These are phyloP conservation scores for Pipistrellus pipistrellus DNA, from an alignment of 2,797 vertebrate species.

Conservation along the genomic window DNA sequence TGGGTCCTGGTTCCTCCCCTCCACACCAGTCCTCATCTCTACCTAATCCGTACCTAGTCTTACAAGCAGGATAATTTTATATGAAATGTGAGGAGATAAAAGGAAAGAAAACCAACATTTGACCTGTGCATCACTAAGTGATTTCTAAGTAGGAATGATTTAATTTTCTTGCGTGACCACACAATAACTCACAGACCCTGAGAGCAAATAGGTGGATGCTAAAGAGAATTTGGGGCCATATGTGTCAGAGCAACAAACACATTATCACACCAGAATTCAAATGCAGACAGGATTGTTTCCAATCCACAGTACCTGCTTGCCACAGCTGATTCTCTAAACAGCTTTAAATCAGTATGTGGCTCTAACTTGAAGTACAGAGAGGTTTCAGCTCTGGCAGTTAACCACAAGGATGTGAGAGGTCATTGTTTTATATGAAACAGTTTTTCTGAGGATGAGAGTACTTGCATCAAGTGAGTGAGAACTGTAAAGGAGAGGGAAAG, in stretches of 20 bases:
- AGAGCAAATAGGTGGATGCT: neutral
- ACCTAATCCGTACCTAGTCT: neutral
- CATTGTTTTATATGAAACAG: conserved; percentile 22
- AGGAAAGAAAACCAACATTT: neutral
- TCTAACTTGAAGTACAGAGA: neutral
- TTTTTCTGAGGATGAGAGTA: conserved; percentile 50
- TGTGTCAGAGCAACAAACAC: neutral
- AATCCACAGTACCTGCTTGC: neutral
- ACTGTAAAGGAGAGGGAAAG: neutral
- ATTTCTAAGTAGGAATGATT: conserved; percentile 35
- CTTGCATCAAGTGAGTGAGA: conserved; percentile 7
- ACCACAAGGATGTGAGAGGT: neutral
- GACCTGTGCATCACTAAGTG: conserved; percentile 15
- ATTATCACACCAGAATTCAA: conserved; percentile 24
- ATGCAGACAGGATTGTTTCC: conserved; percentile 40
- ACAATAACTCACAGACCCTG: neutral
- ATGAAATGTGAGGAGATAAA: neutral
- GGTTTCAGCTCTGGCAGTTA: conserved; percentile 20
- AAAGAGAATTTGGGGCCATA: neutral
- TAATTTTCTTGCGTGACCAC: conserved; percentile 42
- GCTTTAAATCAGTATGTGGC: conserved; percentile 47
- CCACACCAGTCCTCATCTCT: neutral
- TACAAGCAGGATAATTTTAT: conserved; percentile 34
- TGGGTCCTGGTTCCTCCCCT: neutral
- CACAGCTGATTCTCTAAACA: neutral